These are phyloP conservation scores for Okamejei kenojei DNA, from an alignment of 2,797 vertebrate species.

Conservation along the genomic window DNA sequence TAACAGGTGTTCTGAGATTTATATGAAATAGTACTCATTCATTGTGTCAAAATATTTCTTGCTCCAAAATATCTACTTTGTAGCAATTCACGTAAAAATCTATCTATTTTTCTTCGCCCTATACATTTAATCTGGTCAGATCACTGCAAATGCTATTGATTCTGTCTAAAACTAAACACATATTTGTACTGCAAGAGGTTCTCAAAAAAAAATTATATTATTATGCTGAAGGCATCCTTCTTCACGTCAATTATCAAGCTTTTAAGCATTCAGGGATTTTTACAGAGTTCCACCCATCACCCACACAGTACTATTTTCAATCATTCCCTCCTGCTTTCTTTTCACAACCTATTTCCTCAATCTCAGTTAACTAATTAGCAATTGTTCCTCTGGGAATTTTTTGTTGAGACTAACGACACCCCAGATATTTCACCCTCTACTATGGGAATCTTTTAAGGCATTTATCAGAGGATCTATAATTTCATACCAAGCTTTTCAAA, in stretches of 20 bases:
- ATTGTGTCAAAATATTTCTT: slow-evolving; percentile 14
- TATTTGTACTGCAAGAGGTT: background rate
- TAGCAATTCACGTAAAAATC: background rate
- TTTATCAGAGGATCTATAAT: too few relatives aligned
- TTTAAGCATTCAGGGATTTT: background rate
- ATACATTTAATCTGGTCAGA: background rate
- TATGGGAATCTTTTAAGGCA: too few relatives aligned
- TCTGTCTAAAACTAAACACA: background rate
- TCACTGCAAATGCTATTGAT: background rate
- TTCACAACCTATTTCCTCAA: background rate
- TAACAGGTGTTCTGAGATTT: background rate
- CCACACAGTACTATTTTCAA: background rate
- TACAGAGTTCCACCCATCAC: background rate
- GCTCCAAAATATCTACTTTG: slow-evolving; percentile 25
- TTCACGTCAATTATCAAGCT: background rate
- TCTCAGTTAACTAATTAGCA: background rate
- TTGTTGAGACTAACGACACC: too few relatives aligned
- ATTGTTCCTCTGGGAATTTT: background rate
- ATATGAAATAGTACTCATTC: slow-evolving; percentile 4
- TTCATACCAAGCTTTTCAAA: too few relatives aligned
- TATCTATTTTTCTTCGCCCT: background rate
- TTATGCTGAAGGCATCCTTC: background rate
- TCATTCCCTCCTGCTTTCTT: background rate
- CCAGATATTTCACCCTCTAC: too few relatives aligned
- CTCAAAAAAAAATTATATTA: background rate